These are phyloP conservation scores for Phallusia fumigata DNA, from an alignment of 23 tunicate species.

Conservation along the genomic window DNA sequence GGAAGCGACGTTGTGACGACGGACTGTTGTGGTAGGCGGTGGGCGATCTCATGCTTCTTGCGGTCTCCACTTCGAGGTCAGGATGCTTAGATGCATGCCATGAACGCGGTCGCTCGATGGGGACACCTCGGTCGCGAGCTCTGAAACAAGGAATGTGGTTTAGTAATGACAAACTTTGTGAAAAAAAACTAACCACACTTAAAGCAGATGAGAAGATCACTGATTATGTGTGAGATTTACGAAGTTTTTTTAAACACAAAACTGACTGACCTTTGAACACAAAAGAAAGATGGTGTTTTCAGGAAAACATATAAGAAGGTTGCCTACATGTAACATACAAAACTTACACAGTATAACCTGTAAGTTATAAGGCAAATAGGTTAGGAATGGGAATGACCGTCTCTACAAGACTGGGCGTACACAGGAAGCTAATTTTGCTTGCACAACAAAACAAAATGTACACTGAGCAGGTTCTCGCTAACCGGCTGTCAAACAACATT, in stretches of 20 bases:
- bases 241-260: neutral
- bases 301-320: too few species aligned
- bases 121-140: conserved; percentile 48
- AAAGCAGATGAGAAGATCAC: too few species aligned
- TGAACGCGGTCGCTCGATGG: conserved; percentile 77
- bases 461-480: neutral
- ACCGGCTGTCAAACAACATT: neutral
- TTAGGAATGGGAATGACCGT: neutral
- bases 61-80: conserved; percentile 25
- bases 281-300: too few species aligned
- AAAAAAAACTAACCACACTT: too few species aligned
- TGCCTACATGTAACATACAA: too few species aligned
- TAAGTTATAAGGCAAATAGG: neutral
- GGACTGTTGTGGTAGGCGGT: conserved; percentile 40
- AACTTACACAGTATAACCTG: too few species aligned
- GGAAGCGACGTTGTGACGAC: conserved; percentile 10
- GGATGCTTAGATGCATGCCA: conserved; percentile 95
- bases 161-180: conserved; percentile 16
- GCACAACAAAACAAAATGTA: neutral
- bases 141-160: conserved; percentile 17
- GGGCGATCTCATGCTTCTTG: conserved; percentile 49
- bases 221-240: conserved; percentile 10
- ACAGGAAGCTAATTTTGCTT: neutral
- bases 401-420: neutral
- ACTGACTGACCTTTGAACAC: too few species aligned